phyloP scores from a whole-genome alignment of 2,113 vertebrate species.

The Thalassoma bifasciatum region DNA sequence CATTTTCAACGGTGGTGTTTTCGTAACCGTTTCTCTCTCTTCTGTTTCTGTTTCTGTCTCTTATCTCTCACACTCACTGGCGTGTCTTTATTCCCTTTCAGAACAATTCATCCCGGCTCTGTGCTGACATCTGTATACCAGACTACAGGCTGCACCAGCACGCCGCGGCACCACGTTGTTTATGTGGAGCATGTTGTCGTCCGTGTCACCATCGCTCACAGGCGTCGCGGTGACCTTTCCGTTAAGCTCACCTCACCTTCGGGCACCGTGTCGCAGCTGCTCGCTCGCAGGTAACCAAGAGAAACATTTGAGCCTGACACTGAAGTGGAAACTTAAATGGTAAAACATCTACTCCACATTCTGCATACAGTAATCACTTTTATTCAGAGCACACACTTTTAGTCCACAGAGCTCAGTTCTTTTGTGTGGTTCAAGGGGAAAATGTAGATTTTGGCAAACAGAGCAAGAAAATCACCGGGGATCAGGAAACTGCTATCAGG shows the following conservation, averaged over 20 bases:
- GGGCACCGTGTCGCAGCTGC: conserved; percentile 93
- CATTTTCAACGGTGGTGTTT: conserved; percentile 43
- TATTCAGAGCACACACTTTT: conserved; percentile 5
- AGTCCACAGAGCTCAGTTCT: conserved; percentile 10
- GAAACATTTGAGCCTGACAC: not conserved
- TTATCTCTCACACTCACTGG: conserved; percentile 12
- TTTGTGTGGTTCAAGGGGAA: not conserved
- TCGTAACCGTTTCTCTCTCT: conserved; percentile 14
- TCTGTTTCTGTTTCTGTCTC: not conserved
- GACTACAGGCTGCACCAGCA: conserved; percentile 87
- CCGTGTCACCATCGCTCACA: conserved; percentile 89
- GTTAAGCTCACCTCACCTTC: conserved; percentile 93
- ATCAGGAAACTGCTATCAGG: conserved; percentile 3
- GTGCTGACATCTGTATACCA: conserved; percentile 86
- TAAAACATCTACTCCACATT: not conserved
- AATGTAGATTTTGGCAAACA: conserved; percentile 28
- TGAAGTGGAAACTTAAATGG: not conserved
- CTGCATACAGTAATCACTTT: not conserved
- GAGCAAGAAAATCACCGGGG: conserved; percentile 3
- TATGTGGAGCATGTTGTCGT: conserved; percentile 93
- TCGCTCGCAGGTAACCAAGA: conserved; percentile 89
- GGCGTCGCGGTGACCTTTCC: conserved; percentile 92
- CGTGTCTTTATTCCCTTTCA: conserved; percentile 61
- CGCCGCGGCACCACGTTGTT: conserved; percentile 86
- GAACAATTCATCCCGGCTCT: conserved; percentile 88